phyloP scores from a whole-genome alignment of 2,113 vertebrate genomes.

The Carassius gibelio region DNA sequence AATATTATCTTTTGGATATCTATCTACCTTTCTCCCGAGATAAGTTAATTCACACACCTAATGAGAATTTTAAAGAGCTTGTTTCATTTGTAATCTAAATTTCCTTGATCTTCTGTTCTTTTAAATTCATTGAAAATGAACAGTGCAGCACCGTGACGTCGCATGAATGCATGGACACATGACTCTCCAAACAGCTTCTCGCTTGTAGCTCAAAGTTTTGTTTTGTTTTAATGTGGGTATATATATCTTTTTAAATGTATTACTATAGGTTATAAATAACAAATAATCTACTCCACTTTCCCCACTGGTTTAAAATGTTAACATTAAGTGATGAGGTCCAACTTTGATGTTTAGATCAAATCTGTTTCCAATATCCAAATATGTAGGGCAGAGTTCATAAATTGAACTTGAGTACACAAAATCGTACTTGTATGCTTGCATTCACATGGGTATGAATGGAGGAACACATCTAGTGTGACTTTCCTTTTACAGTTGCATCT shows the following conservation, averaged over 20 bases:
- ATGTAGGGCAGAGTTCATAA: neutral
- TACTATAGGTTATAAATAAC: too few species aligned
- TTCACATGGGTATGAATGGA: neutral
- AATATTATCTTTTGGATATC: neutral
- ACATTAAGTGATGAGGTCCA: neutral
- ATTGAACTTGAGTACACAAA: neutral
- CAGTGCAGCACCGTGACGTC: neutral
- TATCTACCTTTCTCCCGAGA: neutral
- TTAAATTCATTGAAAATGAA: neutral
- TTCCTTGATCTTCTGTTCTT: neutral
- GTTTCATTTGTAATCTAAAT: neutral
- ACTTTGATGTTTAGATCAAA: neutral
- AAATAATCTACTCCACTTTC: too few species aligned
- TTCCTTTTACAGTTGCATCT: neutral
- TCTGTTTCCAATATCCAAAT: neutral
- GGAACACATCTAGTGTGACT: neutral
- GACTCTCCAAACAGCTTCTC: neutral
- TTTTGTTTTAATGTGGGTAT: neutral
- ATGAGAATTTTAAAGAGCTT: neutral
- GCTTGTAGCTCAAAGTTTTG: neutral
- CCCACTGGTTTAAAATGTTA: neutral
- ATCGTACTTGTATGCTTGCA: neutral
- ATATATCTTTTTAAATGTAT: too few species aligned
- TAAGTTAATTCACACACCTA: neutral
- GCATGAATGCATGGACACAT: neutral